Conservation (phyloP, 2,113 vertebrate species). For the Ivindomyrus marchei region DNA sequence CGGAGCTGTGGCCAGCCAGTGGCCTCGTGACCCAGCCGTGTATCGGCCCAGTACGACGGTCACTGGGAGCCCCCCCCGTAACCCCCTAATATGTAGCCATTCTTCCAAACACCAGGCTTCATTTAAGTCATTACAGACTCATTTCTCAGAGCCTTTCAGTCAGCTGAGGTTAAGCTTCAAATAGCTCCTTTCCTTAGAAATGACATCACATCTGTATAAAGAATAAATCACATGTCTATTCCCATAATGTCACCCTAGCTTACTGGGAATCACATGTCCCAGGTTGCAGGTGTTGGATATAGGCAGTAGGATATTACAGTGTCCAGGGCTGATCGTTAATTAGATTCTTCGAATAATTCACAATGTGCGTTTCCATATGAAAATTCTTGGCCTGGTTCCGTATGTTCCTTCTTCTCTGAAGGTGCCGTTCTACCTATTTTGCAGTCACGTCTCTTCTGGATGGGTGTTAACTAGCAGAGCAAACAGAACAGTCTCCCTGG, state of each 20-base stretch:
- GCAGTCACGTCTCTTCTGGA: background rate
- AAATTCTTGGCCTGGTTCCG: background rate
- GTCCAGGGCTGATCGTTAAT: background rate
- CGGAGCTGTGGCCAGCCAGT: background rate
- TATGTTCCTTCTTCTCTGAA: background rate
- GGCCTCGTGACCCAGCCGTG: background rate
- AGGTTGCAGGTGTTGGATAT: background rate
- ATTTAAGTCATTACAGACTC: background rate
- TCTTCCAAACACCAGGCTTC: background rate
- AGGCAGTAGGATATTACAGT: background rate
- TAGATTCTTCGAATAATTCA: background rate
- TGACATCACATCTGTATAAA: background rate
- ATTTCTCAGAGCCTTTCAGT: background rate
- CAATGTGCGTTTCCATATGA: background rate
- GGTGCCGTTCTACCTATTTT: background rate
- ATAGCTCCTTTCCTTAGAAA: background rate
- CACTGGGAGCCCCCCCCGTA: background rate
- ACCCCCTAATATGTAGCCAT: background rate
- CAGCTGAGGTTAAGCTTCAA: background rate
- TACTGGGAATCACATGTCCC: background rate
- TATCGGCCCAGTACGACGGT: background rate
- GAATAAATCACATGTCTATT: background rate
- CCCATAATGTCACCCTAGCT: background rate
- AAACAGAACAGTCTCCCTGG: background rate
- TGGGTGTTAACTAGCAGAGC: background rate